Conservation (phyloP, 2,797 vertebrate species). For the Hipposideros larvatus region DNA sequence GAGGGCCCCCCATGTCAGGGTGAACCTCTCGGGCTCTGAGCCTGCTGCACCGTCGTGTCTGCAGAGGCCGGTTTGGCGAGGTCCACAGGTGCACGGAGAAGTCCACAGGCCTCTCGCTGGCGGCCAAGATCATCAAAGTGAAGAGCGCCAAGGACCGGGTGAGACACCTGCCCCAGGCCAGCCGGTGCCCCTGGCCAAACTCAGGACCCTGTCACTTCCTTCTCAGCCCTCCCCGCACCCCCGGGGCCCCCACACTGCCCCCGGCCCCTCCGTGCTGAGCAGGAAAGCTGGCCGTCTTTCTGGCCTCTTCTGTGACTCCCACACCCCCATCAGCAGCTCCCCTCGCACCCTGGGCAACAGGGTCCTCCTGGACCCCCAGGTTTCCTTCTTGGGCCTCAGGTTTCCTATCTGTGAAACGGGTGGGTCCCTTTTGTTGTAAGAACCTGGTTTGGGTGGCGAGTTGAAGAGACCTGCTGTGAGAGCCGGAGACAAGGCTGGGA, state of each 20-base stretch:
- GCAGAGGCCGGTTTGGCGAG: slow-evolving; percentile 94
- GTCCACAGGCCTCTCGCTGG: slow-evolving; percentile 91
- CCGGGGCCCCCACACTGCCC: background rate
- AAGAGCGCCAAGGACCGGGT: slow-evolving; percentile 93
- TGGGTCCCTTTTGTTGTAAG: background rate
- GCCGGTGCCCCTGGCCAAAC: background rate
- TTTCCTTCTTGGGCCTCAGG: background rate
- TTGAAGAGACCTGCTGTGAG: background rate
- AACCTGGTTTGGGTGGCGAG: background rate
- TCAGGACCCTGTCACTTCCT: background rate
- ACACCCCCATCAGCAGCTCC: background rate
- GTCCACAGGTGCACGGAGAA: slow-evolving; percentile 93
- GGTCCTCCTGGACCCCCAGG: background rate
- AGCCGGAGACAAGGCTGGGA: background rate
- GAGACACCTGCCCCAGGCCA: slow-evolving; percentile 53
- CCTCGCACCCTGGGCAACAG: background rate
- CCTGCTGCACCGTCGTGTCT: slow-evolving; percentile 46
- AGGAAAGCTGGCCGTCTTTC: background rate
- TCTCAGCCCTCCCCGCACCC: background rate
- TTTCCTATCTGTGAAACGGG: background rate
- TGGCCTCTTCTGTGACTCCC: background rate
- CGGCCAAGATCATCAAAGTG: slow-evolving; percentile 95
- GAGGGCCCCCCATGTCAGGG: fast-evolving
- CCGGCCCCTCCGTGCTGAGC: background rate
- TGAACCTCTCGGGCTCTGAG: background rate